phyloP scores from a whole-genome alignment of 2,888 invertebrate species.

The Lasioglossum lativentre region DNA sequence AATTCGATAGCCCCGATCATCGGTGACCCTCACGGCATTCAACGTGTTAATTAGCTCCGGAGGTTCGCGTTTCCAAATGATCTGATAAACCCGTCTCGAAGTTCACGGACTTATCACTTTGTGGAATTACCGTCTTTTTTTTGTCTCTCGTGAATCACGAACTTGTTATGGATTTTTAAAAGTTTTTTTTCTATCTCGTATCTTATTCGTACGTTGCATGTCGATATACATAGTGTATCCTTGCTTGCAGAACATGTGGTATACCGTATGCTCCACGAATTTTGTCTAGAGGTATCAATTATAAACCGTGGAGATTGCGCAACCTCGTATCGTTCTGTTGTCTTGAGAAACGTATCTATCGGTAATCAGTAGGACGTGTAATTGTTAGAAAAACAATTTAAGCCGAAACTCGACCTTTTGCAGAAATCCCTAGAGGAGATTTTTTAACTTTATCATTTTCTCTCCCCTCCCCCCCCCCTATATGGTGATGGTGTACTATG shows the following conservation, averaged over 20 bases:
- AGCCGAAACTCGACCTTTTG: constrained; percentile 52
- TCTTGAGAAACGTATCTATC: constrained; percentile 27
- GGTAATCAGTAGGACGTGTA: constrained; percentile 55
- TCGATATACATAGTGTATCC: constrained; percentile 32
- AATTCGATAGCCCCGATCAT: neutral
- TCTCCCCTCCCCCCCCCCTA: neutral
- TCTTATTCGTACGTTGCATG: constrained; percentile 39
- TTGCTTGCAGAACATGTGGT: constrained; percentile 64
- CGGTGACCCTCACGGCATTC: neutral
- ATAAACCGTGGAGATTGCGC: constrained; percentile 37
- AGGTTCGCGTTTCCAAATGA: constrained; percentile 19
- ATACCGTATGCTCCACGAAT: constrained; percentile 34
- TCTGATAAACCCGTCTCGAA: neutral
- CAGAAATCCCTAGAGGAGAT: constrained; percentile 56
- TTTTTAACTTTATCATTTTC: neutral
- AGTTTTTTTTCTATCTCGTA: neutral
- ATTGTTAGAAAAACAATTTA: constrained; percentile 85
- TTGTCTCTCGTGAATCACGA: neutral
- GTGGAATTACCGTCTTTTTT: neutral
- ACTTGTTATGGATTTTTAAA: neutral
- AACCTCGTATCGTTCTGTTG: constrained; percentile 28
- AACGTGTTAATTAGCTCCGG: neutral
- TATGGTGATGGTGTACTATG: constrained; percentile 78
- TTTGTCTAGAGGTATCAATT: constrained; percentile 37
- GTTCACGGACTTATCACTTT: constrained; percentile 1